Conservation (phyloP, 2,888 invertebrate species). For the Idaea biselata region DNA sequence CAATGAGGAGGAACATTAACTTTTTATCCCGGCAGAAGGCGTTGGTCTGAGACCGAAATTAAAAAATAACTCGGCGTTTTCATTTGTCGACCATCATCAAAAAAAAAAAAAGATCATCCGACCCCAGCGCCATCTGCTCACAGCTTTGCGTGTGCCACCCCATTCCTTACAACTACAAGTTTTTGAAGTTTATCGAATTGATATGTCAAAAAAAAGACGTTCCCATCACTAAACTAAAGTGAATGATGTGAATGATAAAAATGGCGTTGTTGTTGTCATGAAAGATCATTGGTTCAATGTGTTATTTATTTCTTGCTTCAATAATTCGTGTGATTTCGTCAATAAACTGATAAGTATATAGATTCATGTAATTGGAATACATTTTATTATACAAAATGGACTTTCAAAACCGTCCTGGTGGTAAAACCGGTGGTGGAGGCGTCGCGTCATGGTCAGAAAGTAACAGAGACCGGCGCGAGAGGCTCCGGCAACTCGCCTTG, state of each 20-base stretch:
- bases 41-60: no score
- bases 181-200: no score
- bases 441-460: constrained; percentile 99
- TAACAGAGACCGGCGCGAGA: constrained; percentile 97
- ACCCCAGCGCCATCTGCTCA: no score
- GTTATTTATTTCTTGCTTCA: background rate
- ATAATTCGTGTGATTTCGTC: background rate
- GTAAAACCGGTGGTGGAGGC: constrained; percentile 99
- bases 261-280: background rate
- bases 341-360: constrained; percentile 6
- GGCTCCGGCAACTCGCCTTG: constrained; percentile 95
- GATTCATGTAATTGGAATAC: constrained; percentile 4
- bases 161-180: no score
- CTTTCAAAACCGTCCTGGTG: constrained; percentile 99
- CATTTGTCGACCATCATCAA: no score
- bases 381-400: constrained; percentile 85
- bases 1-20: no score
- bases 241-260: background rate
- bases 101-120: no score
- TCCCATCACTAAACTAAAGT: no score
- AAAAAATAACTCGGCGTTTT: no score
- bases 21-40: no score
- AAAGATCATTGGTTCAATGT: background rate
- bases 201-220: no score
- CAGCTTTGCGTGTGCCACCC: no score